phyloP scores from a whole-genome alignment of 1,140 invertebrate genomes.

The Danaus plexippus region DNA sequence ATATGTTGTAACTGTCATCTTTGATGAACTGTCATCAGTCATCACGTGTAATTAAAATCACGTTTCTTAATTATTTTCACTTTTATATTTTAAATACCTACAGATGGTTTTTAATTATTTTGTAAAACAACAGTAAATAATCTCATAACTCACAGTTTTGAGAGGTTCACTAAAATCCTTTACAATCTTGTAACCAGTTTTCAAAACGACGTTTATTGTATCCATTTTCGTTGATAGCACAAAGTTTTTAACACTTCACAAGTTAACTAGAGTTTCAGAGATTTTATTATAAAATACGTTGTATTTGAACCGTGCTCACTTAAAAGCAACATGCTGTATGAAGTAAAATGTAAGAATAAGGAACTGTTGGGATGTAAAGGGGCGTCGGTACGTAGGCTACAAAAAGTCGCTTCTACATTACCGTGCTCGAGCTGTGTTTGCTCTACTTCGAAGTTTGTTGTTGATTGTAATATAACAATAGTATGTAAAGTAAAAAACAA shows the following conservation, averaged over 20 bases:
- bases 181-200: constrained; percentile 61
- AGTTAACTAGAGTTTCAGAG: too few species aligned
- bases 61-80: not conserved
- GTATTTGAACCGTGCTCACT: too few species aligned
- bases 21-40: constrained; percentile 15
- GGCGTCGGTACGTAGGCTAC: constrained; percentile 62
- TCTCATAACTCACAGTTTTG: constrained; percentile 47
- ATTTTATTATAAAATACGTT: too few species aligned
- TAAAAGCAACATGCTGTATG: constrained; percentile 37
- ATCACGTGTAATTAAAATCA: constrained; percentile 1
- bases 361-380: constrained; percentile 58
- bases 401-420: constrained; percentile 57
- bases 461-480: not conserved
- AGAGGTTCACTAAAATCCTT: constrained; percentile 58
- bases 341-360: constrained; percentile 50
- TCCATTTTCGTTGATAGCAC: constrained; percentile 34
- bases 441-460: constrained; percentile 37
- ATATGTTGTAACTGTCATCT: not conserved
- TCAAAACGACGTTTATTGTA: constrained; percentile 53
- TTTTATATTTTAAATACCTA: not conserved
- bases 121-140: not conserved
- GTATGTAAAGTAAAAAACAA: too few species aligned
- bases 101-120: not conserved
- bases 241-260: too few species aligned
- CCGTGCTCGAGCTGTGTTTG: constrained; percentile 31